Evolutionary conservation across 1,140 invertebrate genomes (phyloP).

Genomic region (Procambarus virginalis): DNA sequence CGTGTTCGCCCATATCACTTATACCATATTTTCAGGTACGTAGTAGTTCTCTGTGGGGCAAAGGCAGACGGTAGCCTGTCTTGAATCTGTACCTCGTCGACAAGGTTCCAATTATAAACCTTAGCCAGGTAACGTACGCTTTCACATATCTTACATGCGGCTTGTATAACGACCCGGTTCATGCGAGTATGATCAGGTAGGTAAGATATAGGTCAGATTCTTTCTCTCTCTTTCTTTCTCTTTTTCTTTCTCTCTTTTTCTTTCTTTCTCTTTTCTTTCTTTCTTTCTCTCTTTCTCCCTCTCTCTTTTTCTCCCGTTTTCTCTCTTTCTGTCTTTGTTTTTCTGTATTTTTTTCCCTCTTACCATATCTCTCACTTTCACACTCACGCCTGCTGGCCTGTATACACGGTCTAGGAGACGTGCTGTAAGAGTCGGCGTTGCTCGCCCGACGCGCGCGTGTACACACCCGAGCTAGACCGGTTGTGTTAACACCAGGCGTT

Average conservation of each 20-base stretch:
- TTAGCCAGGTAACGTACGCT: constrained; percentile 2
- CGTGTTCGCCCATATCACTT: constrained; percentile 24
- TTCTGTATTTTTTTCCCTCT: background rate
- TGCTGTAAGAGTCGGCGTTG: constrained; percentile 5
- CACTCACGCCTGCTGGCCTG: background rate
- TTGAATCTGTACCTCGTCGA: background rate
- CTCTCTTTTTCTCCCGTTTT: too few relatives aligned
- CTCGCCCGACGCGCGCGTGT: background rate
- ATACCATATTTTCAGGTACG: constrained; percentile 9
- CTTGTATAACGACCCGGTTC: background rate
- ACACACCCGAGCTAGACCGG: background rate
- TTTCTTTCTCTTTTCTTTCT: background rate
- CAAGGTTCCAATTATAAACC: background rate
- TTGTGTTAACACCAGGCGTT: background rate
- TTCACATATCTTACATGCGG: constrained; percentile 2
- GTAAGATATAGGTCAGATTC: background rate
- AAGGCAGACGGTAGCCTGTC: constrained; percentile 6
- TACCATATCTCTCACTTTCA: background rate
- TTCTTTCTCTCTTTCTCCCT: background rate
- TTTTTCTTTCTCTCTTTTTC: background rate
- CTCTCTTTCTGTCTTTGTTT: background rate
- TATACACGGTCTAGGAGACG: background rate
- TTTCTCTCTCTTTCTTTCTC: background rate
- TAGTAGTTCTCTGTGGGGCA: background rate
- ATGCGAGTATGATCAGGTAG: constrained; percentile 9